Base-by-base conservation (phyloP, 2,113 vertebrate genomes). In the Vicugna pacos region DNA sequence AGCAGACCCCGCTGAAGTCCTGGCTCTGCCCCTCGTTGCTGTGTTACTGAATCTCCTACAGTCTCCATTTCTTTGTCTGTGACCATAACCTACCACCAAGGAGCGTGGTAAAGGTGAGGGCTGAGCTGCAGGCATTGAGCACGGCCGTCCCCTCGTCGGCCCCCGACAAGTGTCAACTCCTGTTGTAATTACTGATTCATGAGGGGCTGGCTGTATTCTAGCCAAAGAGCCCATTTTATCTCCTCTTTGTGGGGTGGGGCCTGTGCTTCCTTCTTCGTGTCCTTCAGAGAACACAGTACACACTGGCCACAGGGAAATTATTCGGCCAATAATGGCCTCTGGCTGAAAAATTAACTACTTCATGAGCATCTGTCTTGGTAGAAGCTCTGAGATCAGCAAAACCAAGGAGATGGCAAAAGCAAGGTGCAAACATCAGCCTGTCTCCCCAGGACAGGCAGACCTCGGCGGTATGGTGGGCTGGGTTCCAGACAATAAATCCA, bases 271-370 rank as follows among this genome's bases (percentile, higher is more conserved):
- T 48, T 3, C 28, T n/a, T 15, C 12, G 3, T 4, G 4, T 60
- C 38, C 75, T 12, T 8, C 26, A 42, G 81, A 60, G n/a, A 46
- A 67, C 35, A 1, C 1, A 30, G 19, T 19, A 38, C 6, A 0
- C 4, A 15, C 52, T 4, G 11, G 48, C 46, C 46, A 11, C 20
- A 0, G 15, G 69, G 67, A 65, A 69, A 35, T 16, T 12, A 15
- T 0, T 0, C 1, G 6, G 19, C 12, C 54, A 11, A 5, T 26
- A 20, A 42, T 50, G 7, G 22, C 62, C 62, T 52, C 2, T 2
- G 38, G 65, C 38, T 54, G 48, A 62, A 8, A 76, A 13, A 70
- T 54, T 30, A 75, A 24, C 84, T 65, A 32, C 24, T 19, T 38
- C 52, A 17, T 9, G 67, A 60, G 83, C 15, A 6, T 69, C n/a